Evolutionary conservation across 1,140 invertebrate species (phyloP).

Genomic region (Diorhabda elongata): DNA sequence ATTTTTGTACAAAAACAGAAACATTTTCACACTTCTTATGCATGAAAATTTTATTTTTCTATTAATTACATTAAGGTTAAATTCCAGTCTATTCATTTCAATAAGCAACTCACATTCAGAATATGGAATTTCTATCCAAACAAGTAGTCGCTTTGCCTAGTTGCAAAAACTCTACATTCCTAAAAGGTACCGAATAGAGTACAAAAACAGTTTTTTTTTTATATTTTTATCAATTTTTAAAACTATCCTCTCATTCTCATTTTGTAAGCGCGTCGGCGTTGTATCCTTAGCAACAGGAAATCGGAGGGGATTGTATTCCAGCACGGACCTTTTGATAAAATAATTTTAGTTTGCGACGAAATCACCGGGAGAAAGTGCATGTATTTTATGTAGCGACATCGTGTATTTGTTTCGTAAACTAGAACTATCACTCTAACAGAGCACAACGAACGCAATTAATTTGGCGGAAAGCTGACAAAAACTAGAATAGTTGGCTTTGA

Average conservation of each 20-base stretch:
- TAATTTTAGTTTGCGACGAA: slow-evolving; percentile 2
- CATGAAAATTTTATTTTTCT: too few species aligned
- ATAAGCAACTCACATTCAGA: not conserved
- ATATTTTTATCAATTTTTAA: slow-evolving; percentile 6
- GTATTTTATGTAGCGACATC: not conserved
- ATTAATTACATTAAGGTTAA: too few species aligned
- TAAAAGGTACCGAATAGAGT: not conserved
- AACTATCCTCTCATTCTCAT: slow-evolving; percentile 5
- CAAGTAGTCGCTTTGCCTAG: not conserved
- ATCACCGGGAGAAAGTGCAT: not conserved
- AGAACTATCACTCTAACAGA: not conserved
- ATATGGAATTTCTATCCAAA: not conserved
- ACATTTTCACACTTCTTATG: too few species aligned
- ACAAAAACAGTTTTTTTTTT: not conserved
- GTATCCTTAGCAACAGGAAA: slow-evolving; percentile 12
- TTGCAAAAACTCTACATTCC: not conserved
- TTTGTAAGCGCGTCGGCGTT: slow-evolving; percentile 5
- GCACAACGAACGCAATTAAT: not conserved
- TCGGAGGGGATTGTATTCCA: slow-evolving; percentile 7
- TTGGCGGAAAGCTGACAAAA: too few species aligned
- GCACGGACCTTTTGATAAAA: not conserved
- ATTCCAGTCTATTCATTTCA: not conserved
- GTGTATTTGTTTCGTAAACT: not conserved
- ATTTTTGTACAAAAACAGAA: too few species aligned
- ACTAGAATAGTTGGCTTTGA: too few species aligned